phyloP scores from a whole-genome alignment of 2,113 vertebrate species.

The Bostrychus sinensis region DNA sequence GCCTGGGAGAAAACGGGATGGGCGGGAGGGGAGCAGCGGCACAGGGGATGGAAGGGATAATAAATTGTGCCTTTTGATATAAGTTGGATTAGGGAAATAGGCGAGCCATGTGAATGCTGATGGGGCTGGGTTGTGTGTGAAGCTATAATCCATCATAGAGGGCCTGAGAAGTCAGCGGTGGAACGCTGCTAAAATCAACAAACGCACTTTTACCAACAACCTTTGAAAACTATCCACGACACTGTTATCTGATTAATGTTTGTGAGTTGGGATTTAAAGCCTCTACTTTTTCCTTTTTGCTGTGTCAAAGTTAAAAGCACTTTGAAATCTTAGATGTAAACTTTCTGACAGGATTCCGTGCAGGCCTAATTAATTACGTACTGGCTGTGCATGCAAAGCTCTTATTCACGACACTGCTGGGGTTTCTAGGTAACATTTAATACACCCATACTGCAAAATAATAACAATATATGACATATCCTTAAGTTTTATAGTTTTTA shows the following conservation, averaged over 20 bases:
- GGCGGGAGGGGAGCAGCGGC: not conserved
- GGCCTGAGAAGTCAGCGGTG: constrained; percentile 11
- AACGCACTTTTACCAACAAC: constrained; percentile 1
- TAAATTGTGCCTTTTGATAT: constrained; percentile 67
- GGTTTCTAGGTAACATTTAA: not conserved
- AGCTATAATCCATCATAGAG: constrained; percentile 42
- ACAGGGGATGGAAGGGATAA: constrained; percentile 40
- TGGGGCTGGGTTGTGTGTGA: constrained; percentile 19
- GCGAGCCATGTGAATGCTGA: constrained; percentile 41
- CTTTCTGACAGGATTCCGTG: not conserved
- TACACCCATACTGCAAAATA: not conserved
- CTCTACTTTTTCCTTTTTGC: not conserved
- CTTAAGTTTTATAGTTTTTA: not conserved
- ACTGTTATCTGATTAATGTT: constrained; percentile 8
- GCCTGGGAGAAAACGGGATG: constrained; percentile 38
- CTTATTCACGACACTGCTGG: not conserved
- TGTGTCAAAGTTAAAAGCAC: not conserved
- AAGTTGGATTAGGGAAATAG: constrained; percentile 64
- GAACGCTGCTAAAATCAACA: constrained; percentile 15
- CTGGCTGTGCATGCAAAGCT: not conserved
- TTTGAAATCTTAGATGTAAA: constrained; percentile 1
- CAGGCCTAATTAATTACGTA: not conserved
- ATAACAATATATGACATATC: not conserved
- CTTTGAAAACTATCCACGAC: not conserved
- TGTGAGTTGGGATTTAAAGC: not conserved